These are phyloP conservation scores for Drosophila emarginata DNA, from an alignment of 2,888 invertebrate genomes.

Conservation along the genomic window DNA sequence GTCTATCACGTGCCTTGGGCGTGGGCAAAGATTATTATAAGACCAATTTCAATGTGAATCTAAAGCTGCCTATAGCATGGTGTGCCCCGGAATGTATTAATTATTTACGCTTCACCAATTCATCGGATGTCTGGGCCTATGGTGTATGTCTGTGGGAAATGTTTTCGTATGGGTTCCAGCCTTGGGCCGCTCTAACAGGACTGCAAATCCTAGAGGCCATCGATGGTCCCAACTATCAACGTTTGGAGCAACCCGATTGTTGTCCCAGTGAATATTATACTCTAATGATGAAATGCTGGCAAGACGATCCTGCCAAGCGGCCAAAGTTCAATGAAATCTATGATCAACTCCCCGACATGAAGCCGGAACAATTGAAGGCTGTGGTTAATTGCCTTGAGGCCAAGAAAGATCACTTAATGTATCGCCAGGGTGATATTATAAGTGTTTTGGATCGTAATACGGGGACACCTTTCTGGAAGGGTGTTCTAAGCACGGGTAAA, in stretches of 20 bases:
- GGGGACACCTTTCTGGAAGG: conserved; percentile 92
- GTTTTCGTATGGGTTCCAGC: conserved; percentile 99
- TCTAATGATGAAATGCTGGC: conserved; percentile 98
- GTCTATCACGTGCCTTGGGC: conserved; percentile 96
- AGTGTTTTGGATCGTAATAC: conserved; percentile 94
- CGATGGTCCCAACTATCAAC: conserved; percentile 94
- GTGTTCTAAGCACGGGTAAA: conserved; percentile 93
- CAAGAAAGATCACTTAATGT: conserved; percentile 89
- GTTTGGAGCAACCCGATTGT: conserved; percentile 95
- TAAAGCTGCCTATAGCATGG: conserved; percentile 99
- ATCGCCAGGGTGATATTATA: conserved; percentile 94
- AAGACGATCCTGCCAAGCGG: conserved; percentile 93
- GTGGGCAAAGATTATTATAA: conserved; percentile 99
- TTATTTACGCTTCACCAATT: conserved; percentile 96
- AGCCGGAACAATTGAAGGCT: conserved; percentile 96
- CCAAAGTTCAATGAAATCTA: conserved; percentile 95
- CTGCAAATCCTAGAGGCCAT: conserved; percentile 97
- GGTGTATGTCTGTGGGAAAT: conserved; percentile 99
- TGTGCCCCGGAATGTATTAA: conserved; percentile 99
- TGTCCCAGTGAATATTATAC: conserved; percentile 96
- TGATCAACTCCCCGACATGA: conserved; percentile 90
- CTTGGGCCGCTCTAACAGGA: conserved; percentile 97
- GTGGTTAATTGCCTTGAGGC: conserved; percentile 84
- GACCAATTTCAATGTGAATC: conserved; percentile 98
- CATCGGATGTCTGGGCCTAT: conserved; percentile 99